Percentiles rank a stretch among this genome's conserved stretches.
Evolutionary conservation across 2,113 vertebrate species (phyloP).

Genomic region (Peucedramus taeniatus): DNA sequence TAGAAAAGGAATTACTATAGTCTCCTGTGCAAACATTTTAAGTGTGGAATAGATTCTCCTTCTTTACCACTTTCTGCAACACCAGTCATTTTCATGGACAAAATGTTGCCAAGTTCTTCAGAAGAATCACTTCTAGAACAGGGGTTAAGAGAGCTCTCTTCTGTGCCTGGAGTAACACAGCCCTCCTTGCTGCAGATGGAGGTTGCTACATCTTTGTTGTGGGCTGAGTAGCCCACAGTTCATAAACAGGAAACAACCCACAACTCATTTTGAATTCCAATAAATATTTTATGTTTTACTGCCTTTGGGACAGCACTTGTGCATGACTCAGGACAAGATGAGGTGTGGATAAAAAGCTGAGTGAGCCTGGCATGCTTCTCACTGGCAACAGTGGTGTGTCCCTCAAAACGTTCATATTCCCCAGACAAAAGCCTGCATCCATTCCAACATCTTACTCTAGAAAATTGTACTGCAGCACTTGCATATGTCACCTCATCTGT

Average conservation of each 20-base stretch:
- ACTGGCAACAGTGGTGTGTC: not conserved
- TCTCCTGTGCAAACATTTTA: not conserved
- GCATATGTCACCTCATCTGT: not conserved
- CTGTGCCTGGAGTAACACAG: not conserved
- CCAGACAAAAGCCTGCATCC: not conserved
- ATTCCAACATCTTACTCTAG: not conserved
- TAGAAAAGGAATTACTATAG: not conserved
- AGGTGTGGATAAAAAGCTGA: not conserved
- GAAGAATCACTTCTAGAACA: not conserved
- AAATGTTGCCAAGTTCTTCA: not conserved
- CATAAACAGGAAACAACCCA: conserved; percentile 17
- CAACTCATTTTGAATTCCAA: not conserved
- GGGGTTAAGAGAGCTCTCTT: not conserved
- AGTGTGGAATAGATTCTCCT: not conserved
- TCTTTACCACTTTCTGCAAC: not conserved
- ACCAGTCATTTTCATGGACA: not conserved
- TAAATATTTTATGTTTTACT: not conserved
- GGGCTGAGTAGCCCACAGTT: not conserved
- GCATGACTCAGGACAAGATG: not conserved
- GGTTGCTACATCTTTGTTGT: not conserved
- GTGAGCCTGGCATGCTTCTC: not conserved
- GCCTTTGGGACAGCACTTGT: not conserved
- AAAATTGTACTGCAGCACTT: not conserved
- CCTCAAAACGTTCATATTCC: not conserved
- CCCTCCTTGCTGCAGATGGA: accelerated